Percentiles rank a stretch among this genome's conserved stretches.
Evolutionary conservation across 53 echinoderm and acorn worm species (phyloP).

Genomic region (Paracentrotus lividus): DNA sequence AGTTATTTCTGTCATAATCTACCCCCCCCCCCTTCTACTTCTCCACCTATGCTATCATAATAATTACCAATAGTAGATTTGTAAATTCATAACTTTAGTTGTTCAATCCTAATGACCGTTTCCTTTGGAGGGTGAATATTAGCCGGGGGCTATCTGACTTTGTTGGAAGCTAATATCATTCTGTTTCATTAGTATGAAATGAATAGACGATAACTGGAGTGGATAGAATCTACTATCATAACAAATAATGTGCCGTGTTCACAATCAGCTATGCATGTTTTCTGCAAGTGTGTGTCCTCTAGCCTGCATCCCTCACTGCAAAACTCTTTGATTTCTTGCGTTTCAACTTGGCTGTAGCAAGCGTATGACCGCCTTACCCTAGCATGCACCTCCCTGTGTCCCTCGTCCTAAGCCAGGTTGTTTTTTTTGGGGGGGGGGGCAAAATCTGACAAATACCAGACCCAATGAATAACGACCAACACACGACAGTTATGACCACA

Average conservation of each 20-base stretch:
- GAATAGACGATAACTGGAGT: constrained; percentile 27
- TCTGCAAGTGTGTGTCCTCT: too few relatives aligned
- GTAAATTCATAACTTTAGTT: constrained; percentile 46
- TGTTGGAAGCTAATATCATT: constrained; percentile 25
- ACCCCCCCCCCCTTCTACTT: neutral
- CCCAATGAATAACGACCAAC: too few relatives aligned
- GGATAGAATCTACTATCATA: constrained; percentile 43
- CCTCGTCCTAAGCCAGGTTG: too few relatives aligned
- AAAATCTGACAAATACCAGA: too few relatives aligned
- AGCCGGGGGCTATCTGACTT: constrained; percentile 24
- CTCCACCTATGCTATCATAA: neutral
- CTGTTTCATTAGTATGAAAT: neutral
- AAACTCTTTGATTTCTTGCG: too few relatives aligned
- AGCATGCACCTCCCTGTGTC: too few relatives aligned
- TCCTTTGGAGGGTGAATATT: constrained; percentile 18
- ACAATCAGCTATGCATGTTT: too few relatives aligned
- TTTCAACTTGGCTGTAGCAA: too few relatives aligned
- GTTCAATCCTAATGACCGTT: constrained; percentile 27
- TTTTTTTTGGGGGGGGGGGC: too few relatives aligned
- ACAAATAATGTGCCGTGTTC: neutral
- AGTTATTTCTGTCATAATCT: constrained; percentile 22
- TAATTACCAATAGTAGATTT: neutral
- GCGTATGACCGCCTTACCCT: too few relatives aligned
- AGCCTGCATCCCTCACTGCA: too few relatives aligned
- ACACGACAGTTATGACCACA: too few relatives aligned